Evolutionary conservation across 37 sponge, comb jelly and placozoan species (phyloP), one percentile per base, ranked within the genome.

Genomic region (Beroe forskalii): DNA sequence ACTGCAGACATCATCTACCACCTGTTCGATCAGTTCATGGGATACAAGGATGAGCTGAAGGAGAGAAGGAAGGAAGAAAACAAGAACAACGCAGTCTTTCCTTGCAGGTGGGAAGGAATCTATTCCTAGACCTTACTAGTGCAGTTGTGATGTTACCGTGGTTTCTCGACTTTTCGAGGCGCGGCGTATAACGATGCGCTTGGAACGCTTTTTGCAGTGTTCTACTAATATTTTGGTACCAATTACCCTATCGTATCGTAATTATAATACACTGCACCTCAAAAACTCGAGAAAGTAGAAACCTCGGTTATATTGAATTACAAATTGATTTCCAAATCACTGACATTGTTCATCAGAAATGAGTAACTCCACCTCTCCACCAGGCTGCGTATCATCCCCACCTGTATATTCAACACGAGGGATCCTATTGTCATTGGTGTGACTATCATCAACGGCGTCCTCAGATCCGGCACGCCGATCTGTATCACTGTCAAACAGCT

Each of bases 1-100:
- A 91, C 95, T 64, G 99, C 99, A 0, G 99, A 98, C 67, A 98
- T 98, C 89, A 98, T 98, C 67, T 98, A 98, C 67, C 99, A 98
- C 83, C 91, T 98, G 41, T 98, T 96, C 93, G 99, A 98, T 67
- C 91, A 91, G 67, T 98, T 98, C 92, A 93, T 95, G 93, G 93
- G 91, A 12, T 94, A 95, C 92, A 92, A 97, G 76, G 91, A 96
- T 92, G 86, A 80, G 48, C 31, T 80, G 37, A 42, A 42, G 39
- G 92, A 95, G 76, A 91, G 92, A 76, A 92, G 93, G 90, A 61
- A 95, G 42, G 92, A 93, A 42, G 94, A 96, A 91, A 91, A 92
- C 90, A 94, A 94, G 67, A 76, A 93, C 67, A 89, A 94, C 63
- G 96, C 99, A 25, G 94, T 96, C 30, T 97, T 96, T 80, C 98